Percentiles rank a stretch among this genome's conserved stretches.
These are phyloP conservation scores for Gorsachius magnificus DNA, from an alignment of 2,797 vertebrate species.

Conservation along the genomic window DNA sequence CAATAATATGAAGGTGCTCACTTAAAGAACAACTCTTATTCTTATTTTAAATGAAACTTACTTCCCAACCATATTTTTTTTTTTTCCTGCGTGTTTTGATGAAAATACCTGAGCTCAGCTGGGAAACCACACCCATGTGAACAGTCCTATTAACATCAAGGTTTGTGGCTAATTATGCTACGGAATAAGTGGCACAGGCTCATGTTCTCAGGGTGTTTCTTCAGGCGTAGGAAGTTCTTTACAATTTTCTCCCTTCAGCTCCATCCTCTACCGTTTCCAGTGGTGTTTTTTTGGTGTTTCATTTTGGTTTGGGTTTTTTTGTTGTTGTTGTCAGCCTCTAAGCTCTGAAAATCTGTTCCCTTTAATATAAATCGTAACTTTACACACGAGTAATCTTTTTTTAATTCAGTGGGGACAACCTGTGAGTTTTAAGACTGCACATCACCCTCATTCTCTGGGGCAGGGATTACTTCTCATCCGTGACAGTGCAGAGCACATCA, in stretches of 20 bases:
- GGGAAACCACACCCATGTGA: background rate
- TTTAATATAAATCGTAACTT: background rate
- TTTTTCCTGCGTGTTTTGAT: background rate
- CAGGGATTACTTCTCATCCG: background rate
- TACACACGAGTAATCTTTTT: background rate
- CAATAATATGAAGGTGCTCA: background rate
- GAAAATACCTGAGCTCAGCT: background rate
- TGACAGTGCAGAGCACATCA: background rate
- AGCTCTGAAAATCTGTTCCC: background rate
- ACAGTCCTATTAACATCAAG: background rate
- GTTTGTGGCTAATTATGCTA: background rate
- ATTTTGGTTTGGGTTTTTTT: background rate
- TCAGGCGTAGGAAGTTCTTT: background rate
- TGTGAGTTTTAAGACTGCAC: background rate
- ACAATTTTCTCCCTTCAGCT: background rate
- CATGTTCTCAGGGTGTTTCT: accelerated
- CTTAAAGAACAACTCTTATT: background rate
- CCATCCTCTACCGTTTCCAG: background rate
- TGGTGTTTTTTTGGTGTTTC: background rate
- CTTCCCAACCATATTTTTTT: background rate
- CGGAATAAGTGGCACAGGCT: background rate
- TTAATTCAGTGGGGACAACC: background rate
- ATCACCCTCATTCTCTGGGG: background rate
- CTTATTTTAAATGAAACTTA: background rate
- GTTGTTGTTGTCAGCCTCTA: background rate